Evolutionary conservation across 92 coral and sea anemone species (phyloP).

Genomic region (Bergia sp.): DNA sequence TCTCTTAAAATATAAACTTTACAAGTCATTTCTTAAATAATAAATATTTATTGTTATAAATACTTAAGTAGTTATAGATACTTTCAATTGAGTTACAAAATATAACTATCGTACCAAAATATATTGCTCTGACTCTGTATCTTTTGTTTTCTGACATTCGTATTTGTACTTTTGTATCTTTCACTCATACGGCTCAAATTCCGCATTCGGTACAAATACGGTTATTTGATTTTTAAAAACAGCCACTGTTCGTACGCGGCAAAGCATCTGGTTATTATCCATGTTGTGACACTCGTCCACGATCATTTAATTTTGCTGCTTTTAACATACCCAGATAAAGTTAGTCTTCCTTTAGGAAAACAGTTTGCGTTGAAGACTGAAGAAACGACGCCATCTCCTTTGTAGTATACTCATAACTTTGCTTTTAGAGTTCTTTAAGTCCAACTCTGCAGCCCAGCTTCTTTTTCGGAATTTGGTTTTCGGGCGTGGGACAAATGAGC

Average conservation of each 20-base stretch:
- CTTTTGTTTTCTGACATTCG: too few species aligned
- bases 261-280: not conserved
- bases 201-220: too few species aligned
- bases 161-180: too few species aligned
- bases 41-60: too few species aligned
- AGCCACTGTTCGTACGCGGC: not conserved
- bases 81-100: too few species aligned
- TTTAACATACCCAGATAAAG: not conserved
- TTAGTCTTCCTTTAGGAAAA: not conserved
- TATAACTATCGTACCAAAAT: too few species aligned
- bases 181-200: too few species aligned
- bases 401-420: constrained; percentile 6
- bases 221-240: not conserved
- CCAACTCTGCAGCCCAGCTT: not conserved
- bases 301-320: not conserved
- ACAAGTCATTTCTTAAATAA: too few species aligned
- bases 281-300: not conserved
- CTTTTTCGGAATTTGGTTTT: not conserved
- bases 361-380: constrained; percentile 19
- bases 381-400: constrained; percentile 10
- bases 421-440: not conserved
- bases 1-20: too few species aligned
- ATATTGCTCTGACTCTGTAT: too few species aligned
- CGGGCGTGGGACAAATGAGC: not conserved
- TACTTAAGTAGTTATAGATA: too few species aligned